Evolutionary conservation across 35 echinoderm and acorn worm genomes (phyloP).

Genomic region (Hemicentrotus pulcherrimus): DNA sequence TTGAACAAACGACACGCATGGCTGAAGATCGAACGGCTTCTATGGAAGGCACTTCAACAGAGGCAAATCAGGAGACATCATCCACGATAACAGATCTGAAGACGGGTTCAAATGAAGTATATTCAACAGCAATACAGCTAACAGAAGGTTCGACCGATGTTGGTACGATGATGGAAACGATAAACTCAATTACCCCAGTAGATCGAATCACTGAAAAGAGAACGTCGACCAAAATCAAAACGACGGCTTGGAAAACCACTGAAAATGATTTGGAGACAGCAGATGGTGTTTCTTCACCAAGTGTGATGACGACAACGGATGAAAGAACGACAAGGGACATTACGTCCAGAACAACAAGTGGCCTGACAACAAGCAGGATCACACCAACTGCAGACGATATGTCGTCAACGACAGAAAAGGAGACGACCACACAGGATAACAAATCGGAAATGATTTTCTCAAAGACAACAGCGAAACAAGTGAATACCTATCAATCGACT

Average conservation of each 20-base stretch:
- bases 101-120: background rate
- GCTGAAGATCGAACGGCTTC: no score
- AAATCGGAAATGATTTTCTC: background rate
- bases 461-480: background rate
- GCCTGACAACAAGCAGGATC: background rate
- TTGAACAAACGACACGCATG: no score
- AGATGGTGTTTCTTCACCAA: background rate
- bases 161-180: no score
- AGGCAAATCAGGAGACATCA: background rate
- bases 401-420: background rate
- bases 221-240: background rate
- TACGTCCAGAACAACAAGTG: background rate
- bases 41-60: no score
- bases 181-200: background rate
- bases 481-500: background rate
- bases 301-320: background rate
- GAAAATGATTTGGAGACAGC: background rate
- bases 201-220: background rate
- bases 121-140: background rate
- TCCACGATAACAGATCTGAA: background rate
- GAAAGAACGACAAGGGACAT: background rate
- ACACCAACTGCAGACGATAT: background rate
- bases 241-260: background rate
- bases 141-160: no score
- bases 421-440: background rate